phyloP scores from a whole-genome alignment of 1,140 invertebrate genomes.

The Anagrus nilaparvatae region DNA sequence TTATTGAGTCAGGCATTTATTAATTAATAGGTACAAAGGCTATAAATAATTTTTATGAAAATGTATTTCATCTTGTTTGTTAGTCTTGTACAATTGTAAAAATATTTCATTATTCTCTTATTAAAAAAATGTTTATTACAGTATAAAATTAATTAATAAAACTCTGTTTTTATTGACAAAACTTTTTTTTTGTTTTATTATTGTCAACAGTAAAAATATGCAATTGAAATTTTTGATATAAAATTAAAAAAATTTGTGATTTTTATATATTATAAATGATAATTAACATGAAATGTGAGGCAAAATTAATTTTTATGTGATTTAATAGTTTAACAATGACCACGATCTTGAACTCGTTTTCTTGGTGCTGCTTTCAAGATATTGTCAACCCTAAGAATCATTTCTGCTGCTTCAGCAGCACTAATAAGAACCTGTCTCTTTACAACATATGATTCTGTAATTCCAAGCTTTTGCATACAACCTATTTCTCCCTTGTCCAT shows the following conservation, averaged over 20 bases:
- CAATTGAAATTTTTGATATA: no score
- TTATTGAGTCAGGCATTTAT: slow-evolving; percentile 11
- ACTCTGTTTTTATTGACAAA: no score
- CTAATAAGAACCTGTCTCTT: slow-evolving; percentile 92
- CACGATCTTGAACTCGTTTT: slow-evolving; percentile 75
- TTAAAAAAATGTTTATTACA: no score
- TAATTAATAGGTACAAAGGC: no score
- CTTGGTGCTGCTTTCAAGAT: slow-evolving; percentile 94
- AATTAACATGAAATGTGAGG: slow-evolving; percentile 5
- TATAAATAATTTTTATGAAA: neutral
- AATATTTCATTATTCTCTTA: no score
- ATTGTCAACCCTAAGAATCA: slow-evolving; percentile 97
- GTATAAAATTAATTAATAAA: no score
- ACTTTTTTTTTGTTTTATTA: no score
- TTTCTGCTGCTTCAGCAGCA: slow-evolving; percentile 95
- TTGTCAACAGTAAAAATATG: no score
- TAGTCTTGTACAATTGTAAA: no score
- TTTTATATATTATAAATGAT: slow-evolving; percentile 8
- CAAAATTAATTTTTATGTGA: no score
- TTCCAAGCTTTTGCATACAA: slow-evolving; percentile 82
- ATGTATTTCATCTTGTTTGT: neutral
- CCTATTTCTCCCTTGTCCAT: slow-evolving; percentile 78
- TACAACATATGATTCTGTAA: slow-evolving; percentile 94
- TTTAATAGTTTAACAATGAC: slow-evolving; percentile 61
- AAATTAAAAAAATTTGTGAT: neutral